Evolutionary conservation across 1,140 invertebrate species (phyloP).

Genomic region (Gerris buenoi): DNA sequence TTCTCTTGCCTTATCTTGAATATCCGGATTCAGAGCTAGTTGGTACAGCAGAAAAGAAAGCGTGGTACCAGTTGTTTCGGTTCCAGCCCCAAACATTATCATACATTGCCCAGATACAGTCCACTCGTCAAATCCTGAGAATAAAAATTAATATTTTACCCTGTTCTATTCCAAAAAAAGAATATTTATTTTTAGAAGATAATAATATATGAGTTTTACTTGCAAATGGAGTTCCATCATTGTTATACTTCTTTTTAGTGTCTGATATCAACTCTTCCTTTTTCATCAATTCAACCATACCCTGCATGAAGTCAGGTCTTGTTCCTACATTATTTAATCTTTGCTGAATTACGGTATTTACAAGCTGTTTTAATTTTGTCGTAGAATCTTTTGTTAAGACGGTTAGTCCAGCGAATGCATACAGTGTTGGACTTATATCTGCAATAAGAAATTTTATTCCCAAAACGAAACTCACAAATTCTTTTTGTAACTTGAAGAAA

Average conservation of each 20-base stretch:
- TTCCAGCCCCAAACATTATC: too few species aligned
- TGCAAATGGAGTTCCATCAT: not conserved
- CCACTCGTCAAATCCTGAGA: too few species aligned
- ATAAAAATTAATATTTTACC: too few species aligned
- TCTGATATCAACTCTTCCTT: conserved; percentile 18
- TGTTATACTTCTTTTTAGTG: not conserved
- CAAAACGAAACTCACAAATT: not conserved
- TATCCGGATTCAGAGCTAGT: too few species aligned
- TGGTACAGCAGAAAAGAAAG: too few species aligned
- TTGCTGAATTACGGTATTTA: not conserved
- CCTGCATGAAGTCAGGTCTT: conserved; percentile 42
- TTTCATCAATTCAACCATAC: conserved; percentile 40
- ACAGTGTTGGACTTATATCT: not conserved
- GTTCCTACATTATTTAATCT: not conserved
- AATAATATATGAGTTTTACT: too few species aligned
- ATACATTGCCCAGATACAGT: too few species aligned
- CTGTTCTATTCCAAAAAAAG: too few species aligned
- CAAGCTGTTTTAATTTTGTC: not conserved
- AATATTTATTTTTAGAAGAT: too few species aligned
- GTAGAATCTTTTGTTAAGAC: not conserved
- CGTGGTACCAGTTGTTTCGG: too few species aligned
- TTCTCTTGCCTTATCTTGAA: too few species aligned
- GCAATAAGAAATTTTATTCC: not conserved
- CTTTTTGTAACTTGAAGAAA: not conserved
- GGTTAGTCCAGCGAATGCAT: not conserved